Percentiles rank a stretch among this genome's conserved stretches.
phyloP scores from a whole-genome alignment of 2,888 invertebrate genomes.

The Lymantria monacha region DNA sequence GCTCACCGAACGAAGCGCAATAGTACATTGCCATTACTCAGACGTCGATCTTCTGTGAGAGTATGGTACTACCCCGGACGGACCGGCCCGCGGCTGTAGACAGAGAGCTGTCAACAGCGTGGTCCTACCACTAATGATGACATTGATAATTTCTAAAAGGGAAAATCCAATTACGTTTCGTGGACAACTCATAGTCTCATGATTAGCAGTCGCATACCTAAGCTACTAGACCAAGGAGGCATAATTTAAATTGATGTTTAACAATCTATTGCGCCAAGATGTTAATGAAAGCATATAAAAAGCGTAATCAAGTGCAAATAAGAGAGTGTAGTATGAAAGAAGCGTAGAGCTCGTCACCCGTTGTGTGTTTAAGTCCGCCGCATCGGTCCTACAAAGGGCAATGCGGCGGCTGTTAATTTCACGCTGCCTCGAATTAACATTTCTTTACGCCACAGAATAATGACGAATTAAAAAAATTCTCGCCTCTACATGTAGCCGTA shows the following conservation, averaged over 20 bases:
- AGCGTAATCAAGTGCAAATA: slow-evolving; percentile 78
- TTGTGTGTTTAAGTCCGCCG: slow-evolving; percentile 80
- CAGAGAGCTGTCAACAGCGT: too few relatives aligned
- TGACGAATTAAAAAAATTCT: slow-evolving; percentile 81
- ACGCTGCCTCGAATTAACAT: slow-evolving; percentile 83
- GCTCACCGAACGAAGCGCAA: too few relatives aligned
- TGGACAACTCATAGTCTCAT: too few relatives aligned
- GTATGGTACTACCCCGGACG: too few relatives aligned
- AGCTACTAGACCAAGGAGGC: slow-evolving; percentile 4
- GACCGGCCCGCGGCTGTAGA: too few relatives aligned
- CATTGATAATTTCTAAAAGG: too few relatives aligned
- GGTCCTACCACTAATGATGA: too few relatives aligned
- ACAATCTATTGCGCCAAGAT: slow-evolving; percentile 60
- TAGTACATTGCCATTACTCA: too few relatives aligned
- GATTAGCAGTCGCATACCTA: too few relatives aligned
- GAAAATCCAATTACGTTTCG: too few relatives aligned
- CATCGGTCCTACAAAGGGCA: slow-evolving; percentile 77
- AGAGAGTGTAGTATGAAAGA: slow-evolving; percentile 69
- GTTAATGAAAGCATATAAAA: slow-evolving; percentile 76
- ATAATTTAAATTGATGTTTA: slow-evolving; percentile 72
- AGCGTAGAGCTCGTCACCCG: slow-evolving; percentile 75
- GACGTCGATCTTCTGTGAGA: too few relatives aligned
- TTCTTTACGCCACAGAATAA: slow-evolving; percentile 83
- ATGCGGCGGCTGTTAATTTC: slow-evolving; percentile 81
- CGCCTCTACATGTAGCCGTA: slow-evolving; percentile 75